These are phyloP conservation scores for Rhabdomys pumilio DNA, from an alignment of 2,797 vertebrate species.

Conservation along the genomic window DNA sequence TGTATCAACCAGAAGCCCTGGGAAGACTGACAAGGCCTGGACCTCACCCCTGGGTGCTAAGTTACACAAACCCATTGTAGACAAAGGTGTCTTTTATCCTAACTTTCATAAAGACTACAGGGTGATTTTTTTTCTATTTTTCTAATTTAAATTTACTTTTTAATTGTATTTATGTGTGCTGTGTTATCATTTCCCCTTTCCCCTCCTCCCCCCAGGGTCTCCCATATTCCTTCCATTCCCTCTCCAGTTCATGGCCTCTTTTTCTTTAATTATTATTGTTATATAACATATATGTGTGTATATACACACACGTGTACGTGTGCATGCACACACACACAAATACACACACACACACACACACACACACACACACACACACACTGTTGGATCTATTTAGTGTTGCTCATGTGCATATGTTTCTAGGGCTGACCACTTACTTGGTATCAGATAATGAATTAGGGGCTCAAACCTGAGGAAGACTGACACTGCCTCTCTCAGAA, in stretches of 20 bases:
- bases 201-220: no score
- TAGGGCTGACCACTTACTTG: not conserved
- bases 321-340: no score
- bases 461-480: not conserved
- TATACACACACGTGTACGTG: not conserved
- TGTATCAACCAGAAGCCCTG: constrained; percentile 78
- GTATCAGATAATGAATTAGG: not conserved
- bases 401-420: not conserved
- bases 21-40: constrained; percentile 75
- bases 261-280: not conserved
- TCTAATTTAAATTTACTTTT: not conserved
- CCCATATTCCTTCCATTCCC: not conserved
- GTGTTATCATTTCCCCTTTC: no score
- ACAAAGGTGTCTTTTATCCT: constrained; percentile 74
- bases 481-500: no score
- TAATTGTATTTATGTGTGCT: not conserved
- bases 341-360: no score
- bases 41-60: constrained; percentile 64
- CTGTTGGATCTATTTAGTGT: not conserved
- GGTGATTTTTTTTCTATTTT: not conserved
- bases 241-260: not conserved
- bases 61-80: constrained; percentile 82
- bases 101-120: not conserved
- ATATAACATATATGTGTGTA: not conserved
- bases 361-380: no score